phyloP scores from a whole-genome alignment of 2,113 vertebrate species.

The Chaetura pelagica region DNA sequence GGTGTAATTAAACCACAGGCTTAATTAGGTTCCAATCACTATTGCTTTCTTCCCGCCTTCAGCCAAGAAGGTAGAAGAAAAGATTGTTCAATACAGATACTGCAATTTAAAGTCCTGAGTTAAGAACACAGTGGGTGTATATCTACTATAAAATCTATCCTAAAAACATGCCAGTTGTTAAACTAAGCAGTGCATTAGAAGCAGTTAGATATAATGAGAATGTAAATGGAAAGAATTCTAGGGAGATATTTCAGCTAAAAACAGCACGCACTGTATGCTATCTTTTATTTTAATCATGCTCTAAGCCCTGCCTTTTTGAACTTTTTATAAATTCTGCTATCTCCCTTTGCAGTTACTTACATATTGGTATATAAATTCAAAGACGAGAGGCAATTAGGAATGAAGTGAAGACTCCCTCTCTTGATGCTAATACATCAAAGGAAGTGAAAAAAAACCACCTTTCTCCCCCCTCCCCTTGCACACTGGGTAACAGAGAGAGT shows the following conservation, averaged over 20 bases:
- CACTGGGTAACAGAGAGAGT: conserved; percentile 43
- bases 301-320: conserved; percentile 67
- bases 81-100: conserved; percentile 51
- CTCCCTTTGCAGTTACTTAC: conserved; percentile 69
- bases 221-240: conserved; percentile 61
- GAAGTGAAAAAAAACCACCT: conserved; percentile 51
- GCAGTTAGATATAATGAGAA: conserved; percentile 66
- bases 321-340: conserved; percentile 67
- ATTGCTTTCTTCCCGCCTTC: conserved; percentile 44
- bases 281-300: conserved; percentile 69
- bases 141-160: conserved; percentile 58
- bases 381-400: conserved; percentile 56
- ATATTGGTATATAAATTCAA: conserved; percentile 71
- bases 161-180: conserved; percentile 61
- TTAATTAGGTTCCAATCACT: conserved; percentile 58
- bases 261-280: conserved; percentile 46
- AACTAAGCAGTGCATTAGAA: conserved; percentile 64
- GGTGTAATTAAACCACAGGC: conserved; percentile 38
- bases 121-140: conserved; percentile 47
- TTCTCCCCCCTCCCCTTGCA: neutral
- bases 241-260: conserved; percentile 65
- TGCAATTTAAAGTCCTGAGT: conserved; percentile 37
- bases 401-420: conserved; percentile 49
- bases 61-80: conserved; percentile 51
- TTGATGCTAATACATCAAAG: conserved; percentile 69